These are phyloP conservation scores for Sorex araneus DNA, from an alignment of 2,113 vertebrate species.

Conservation along the genomic window DNA sequence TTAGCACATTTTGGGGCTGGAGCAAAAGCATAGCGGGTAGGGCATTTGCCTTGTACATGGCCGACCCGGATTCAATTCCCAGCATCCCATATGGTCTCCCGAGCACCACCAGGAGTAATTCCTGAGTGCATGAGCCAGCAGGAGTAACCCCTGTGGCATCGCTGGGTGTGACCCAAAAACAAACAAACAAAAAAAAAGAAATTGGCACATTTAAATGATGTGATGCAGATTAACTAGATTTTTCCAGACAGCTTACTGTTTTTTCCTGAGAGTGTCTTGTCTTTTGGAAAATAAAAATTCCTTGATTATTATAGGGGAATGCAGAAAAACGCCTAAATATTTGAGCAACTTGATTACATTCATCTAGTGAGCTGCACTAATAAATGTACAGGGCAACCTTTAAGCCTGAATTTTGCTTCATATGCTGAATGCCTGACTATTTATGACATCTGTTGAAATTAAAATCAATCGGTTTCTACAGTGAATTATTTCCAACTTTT, in stretches of 20 bases:
- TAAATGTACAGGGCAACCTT: neutral
- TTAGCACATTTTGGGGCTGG: neutral
- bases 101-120: too few species aligned
- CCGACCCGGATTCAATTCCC: too few species aligned
- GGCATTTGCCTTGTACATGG: too few species aligned
- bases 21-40: too few species aligned
- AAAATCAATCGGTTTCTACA: conserved; percentile 59
- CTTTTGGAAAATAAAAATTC: neutral
- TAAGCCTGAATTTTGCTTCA: conserved; percentile 38
- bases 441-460: conserved; percentile 62
- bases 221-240: neutral
- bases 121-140: too few species aligned
- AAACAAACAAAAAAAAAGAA: too few species aligned
- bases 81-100: too few species aligned
- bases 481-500: conserved; percentile 77
- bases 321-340: neutral
- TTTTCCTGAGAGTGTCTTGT: neutral
- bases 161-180: too few species aligned
- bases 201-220: neutral
- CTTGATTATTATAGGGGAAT: neutral
- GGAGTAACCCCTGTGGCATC: too few species aligned
- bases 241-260: neutral
- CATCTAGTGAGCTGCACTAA: conserved; percentile 53
- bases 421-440: conserved; percentile 36
- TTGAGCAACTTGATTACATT: conserved; percentile 27